Percentiles rank a stretch among this genome's conserved stretches.
phyloP scores from a whole-genome alignment of 2,797 vertebrate species.

The Varecia variegata region DNA sequence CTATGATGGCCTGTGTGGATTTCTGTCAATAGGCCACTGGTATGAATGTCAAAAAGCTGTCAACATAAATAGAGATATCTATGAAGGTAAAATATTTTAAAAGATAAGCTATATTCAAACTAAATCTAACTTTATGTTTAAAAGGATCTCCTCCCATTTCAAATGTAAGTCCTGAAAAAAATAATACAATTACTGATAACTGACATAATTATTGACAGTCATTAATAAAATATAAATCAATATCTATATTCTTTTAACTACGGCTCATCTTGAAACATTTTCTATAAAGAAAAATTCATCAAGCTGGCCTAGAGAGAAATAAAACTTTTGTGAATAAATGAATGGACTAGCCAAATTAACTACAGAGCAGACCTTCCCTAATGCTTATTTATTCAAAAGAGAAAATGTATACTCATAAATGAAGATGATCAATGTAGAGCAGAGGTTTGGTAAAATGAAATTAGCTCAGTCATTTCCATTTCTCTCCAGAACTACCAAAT shows the following conservation, averaged over 20 bases:
- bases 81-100: background rate
- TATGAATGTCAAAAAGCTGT: conserved; percentile 92
- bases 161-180: conserved; percentile 35
- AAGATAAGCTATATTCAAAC: background rate
- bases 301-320: conserved; percentile 17
- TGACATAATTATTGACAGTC: background rate
- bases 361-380: conserved; percentile 10
- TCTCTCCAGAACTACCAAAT: conserved; percentile 53
- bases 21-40: conserved; percentile 86
- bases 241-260: conserved; percentile 22
- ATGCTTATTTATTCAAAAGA: conserved; percentile 32
- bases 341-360: conserved; percentile 49
- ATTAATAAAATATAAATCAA: conserved; percentile 19
- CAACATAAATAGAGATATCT: conserved; percentile 62
- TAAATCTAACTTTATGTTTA: conserved; percentile 31
- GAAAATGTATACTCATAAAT: conserved; percentile 46
- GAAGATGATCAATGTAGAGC: conserved; percentile 29
- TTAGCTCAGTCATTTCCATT: conserved; percentile 45
- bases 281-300: conserved; percentile 50
- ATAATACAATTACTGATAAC: background rate
- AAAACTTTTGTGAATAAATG: conserved; percentile 37
- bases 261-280: conserved; percentile 16
- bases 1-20: conserved; percentile 88
- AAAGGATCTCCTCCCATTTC: background rate
- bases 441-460: conserved; percentile 56